Evolutionary conservation across 2,888 invertebrate genomes (phyloP).

Genomic region (Danaus chrysippus): DNA sequence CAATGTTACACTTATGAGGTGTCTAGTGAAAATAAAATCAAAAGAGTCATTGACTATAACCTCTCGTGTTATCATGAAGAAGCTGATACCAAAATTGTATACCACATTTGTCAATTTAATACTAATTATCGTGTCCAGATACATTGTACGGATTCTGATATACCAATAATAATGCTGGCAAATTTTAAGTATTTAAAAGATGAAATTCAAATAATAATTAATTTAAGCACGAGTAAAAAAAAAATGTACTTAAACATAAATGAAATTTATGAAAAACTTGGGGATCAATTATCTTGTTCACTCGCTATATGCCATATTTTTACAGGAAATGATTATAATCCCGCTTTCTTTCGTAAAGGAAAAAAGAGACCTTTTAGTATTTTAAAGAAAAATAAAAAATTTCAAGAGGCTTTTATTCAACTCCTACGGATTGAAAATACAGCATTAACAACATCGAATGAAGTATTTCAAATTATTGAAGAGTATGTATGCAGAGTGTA

Average conservation of each 20-base stretch:
- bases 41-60: not conserved
- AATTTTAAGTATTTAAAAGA: constrained; percentile 23
- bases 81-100: constrained; percentile 29
- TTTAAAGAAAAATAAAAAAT: constrained; percentile 14
- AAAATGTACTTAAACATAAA: constrained; percentile 13
- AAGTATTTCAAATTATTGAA: constrained; percentile 17
- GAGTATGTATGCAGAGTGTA: no score
- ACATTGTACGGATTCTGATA: constrained; percentile 24
- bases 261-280: no score
- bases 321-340: constrained; percentile 12
- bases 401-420: constrained; percentile 12
- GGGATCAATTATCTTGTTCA: constrained; percentile 11
- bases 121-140: constrained; percentile 18
- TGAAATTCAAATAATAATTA: constrained; percentile 14
- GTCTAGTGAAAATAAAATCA: not conserved
- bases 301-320: constrained; percentile 8
- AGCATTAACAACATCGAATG: constrained; percentile 18
- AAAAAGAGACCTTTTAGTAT: constrained; percentile 10
- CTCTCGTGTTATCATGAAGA: constrained; percentile 26
- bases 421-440: constrained; percentile 11
- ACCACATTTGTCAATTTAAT: constrained; percentile 27
- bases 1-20: constrained; percentile 24
- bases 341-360: constrained; percentile 8
- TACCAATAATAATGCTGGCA: constrained; percentile 21
- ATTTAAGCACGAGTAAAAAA: constrained; percentile 29